phyloP scores from a whole-genome alignment of 2,888 invertebrate genomes.

The Mamestra brassicae region DNA sequence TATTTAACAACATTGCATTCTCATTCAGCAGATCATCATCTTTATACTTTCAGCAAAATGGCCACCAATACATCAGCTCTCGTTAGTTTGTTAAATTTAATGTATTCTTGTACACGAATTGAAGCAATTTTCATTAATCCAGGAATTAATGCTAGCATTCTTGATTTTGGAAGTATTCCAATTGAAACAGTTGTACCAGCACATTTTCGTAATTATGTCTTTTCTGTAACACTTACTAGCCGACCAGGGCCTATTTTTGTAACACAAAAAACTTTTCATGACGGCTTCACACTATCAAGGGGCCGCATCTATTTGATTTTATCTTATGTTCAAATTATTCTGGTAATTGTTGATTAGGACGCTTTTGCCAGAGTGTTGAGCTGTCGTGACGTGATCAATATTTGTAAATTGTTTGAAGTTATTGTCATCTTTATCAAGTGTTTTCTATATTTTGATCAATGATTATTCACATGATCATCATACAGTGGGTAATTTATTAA shows the following conservation, averaged over 20 bases:
- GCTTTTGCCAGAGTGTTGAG: neutral
- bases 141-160: slow-evolving; percentile 83
- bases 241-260: slow-evolving; percentile 83
- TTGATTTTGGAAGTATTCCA: slow-evolving; percentile 87
- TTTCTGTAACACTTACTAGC: slow-evolving; percentile 82
- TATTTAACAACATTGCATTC: slow-evolving; percentile 4
- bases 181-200: slow-evolving; percentile 82
- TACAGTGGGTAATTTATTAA: neutral
- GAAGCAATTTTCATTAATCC: slow-evolving; percentile 85
- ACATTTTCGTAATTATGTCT: slow-evolving; percentile 86
- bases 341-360: slow-evolving; percentile 15
- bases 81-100: slow-evolving; percentile 68
- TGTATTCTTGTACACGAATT: slow-evolving; percentile 69
- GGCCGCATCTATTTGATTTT: slow-evolving; percentile 53
- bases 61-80: slow-evolving; percentile 43
- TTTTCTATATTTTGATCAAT: neutral
- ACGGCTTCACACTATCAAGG: slow-evolving; percentile 71
- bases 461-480: neutral
- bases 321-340: slow-evolving; percentile 40
- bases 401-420: slow-evolving; percentile 30
- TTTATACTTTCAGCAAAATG: slow-evolving; percentile 15
- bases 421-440: neutral
- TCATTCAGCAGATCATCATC: neutral
- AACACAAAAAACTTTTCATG: slow-evolving; percentile 73
- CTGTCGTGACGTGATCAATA: slow-evolving; percentile 4